phyloP scores from a whole-genome alignment of 2,113 vertebrate species.

The Petrocephalus microphthalmus region DNA sequence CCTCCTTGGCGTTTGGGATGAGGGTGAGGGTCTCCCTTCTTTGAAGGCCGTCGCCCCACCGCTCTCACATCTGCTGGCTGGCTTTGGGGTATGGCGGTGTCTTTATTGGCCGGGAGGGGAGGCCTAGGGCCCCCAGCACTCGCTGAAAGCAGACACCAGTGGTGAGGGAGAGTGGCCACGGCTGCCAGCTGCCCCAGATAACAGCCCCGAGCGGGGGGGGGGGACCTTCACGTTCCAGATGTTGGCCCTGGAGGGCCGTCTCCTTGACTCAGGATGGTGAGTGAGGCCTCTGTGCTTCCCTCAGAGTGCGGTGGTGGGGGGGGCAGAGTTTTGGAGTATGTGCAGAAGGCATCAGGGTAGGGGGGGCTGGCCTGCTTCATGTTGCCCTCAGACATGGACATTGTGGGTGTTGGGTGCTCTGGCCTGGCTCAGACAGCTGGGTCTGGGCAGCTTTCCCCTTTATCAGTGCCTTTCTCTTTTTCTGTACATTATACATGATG shows the following conservation, averaged over 20 bases:
- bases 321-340: not conserved
- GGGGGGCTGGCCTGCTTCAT: not conserved
- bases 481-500: not conserved
- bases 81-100: not conserved
- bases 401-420: not conserved
- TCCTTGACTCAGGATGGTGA: not conserved
- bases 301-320: not conserved
- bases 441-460: not conserved
- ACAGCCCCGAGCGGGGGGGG: not conserved
- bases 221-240: not conserved
- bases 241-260: not conserved
- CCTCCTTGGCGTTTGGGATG: not conserved
- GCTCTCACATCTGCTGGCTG: not conserved
- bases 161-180: not conserved
- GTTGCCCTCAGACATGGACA: not conserved
- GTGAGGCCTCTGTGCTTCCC: not conserved
- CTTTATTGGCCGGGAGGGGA: not conserved
- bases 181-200: not conserved
- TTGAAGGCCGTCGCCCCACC: not conserved
- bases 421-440: not conserved
- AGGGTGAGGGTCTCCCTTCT: not conserved
- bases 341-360: not conserved
- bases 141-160: not conserved
- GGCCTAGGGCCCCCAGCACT: not conserved
- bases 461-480: not conserved